Evolutionary conservation across 2,797 vertebrate genomes (phyloP), one percentile per base, ranked within the genome.

Genomic region (Hoplostethus mediterraneus): DNA sequence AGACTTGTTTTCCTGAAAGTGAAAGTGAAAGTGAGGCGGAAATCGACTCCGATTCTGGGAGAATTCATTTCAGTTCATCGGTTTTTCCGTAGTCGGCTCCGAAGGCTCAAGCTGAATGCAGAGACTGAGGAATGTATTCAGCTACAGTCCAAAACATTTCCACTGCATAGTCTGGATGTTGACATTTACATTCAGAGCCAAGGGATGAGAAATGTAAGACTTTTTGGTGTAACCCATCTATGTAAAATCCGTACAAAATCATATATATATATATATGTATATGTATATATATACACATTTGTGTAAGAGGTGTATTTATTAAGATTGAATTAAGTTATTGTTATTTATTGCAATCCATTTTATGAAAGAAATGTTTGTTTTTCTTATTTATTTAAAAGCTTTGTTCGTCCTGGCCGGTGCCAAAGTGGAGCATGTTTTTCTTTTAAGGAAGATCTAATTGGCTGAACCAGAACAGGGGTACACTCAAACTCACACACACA

Each of bases 321-420:
- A 93, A 97, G 93, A 96, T 95, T 94, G 95, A 95, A 94, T 95
- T 96, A 99, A 99, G 95, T 99, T 99, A 99, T 99, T 99, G 89
- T 96, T 99, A 99, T 99, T 99, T 99, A 99, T 99, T 99, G 92
- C 94, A 93, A 84, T 96, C 94, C 95, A 95, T 94, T 92, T 92
- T 93, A 94, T 96, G 92, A 96, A 87, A 91, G 87, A 95, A 94
- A 95, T 90, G 93, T 95, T 95, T 90, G 76, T 93, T 92, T 93
- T 95, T 94, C 95, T 95, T 96, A 98, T 99, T 97, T 97, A 96
- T 97, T 97, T 94, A 90, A 93, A 90, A 94, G 94, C 94, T 95
- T 95, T 91, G 74, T 84, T 87, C 86, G 79, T 96, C 93, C 95
- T 95, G 90, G 94, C 95, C 93, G 94, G 95, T 97, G 97, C 97